Evolutionary conservation across 2,888 invertebrate genomes (phyloP), one percentile per base, ranked within the genome.

Genomic region (Leptura quadrifasciata): DNA sequence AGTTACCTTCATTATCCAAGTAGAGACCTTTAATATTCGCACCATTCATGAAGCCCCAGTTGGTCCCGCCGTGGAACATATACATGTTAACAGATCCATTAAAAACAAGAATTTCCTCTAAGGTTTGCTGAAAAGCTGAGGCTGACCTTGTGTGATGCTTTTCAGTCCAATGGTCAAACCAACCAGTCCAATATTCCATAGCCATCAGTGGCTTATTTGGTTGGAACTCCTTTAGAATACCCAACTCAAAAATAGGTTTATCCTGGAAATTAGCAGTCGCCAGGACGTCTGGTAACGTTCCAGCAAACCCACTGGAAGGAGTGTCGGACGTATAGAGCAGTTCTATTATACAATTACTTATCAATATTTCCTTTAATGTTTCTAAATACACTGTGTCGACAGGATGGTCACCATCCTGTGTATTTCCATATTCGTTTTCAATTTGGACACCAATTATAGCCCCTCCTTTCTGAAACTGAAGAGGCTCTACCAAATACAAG

Each of bases 371-470:
- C 76, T 88, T 88, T 15, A 92, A 81, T 74, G 85, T 85, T 65
- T 86, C 80, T 79, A 92, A 83, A 85, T 92, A 91, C n/a, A 83
- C 82, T 20, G 81, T 86, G 80, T 90, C 89, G 3, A 83, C 79
- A 0, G 81, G 81, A 47, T 82, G 78, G 57, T 78, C 80, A 10
- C 78, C 78, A 21, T 81, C 79, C 68, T 80, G 78, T 0, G 82
- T 82, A 63, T 96, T 96, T 5, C 98, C 98, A 84, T 97, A 97
- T 87, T 98, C 98, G 88, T 99, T 99, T 90, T 98, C 98, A 9
- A 85, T 80, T 80, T 85, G 84, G 17, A 82, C 10, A 31, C 95
- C 94, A 75, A 97, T 96, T 35, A 97, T 93, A 0, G 96, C 95
- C 0, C 97, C 97, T 0, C 96, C 96, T 85, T 95, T 95, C 52